Percentiles rank a stretch among this genome's conserved stretches.
phyloP scores from a whole-genome alignment of 2,888 invertebrate species.

The Tetragonula carbonaria region DNA sequence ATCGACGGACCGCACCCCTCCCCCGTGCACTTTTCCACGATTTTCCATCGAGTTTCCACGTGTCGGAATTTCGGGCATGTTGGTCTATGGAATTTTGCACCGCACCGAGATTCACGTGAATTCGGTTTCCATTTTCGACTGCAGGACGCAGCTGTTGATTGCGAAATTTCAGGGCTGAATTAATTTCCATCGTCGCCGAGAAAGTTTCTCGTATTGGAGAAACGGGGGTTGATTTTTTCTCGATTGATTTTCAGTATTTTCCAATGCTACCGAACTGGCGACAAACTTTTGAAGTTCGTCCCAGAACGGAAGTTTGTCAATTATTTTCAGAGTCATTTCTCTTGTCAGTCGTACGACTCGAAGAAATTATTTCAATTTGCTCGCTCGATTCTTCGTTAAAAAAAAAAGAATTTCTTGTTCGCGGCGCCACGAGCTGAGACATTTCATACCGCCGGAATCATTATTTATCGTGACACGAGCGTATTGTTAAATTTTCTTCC shows the following conservation, averaged over 20 bases:
- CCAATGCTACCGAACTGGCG: neutral
- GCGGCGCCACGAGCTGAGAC: neutral
- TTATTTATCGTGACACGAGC: conserved; percentile 20
- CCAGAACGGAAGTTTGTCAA: too few species aligned
- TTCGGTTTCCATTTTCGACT: neutral
- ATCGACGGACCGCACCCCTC: neutral
- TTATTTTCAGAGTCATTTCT: neutral
- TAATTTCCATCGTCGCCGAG: neutral
- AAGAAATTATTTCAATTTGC: neutral
- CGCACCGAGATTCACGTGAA: neutral
- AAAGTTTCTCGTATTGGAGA: too few species aligned
- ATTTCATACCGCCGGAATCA: neutral
- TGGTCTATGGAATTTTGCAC: conserved; percentile 14
- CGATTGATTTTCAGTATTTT: neutral
- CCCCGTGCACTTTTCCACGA: conserved; percentile 1
- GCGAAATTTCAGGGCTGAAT: neutral
- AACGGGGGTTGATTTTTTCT: too few species aligned
- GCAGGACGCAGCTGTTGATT: neutral
- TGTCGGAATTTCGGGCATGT: conserved; percentile 24
- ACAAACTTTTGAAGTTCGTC: too few species aligned
- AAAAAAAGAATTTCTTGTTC: too few species aligned
- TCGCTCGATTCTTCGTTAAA: neutral
- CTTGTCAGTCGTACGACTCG: neutral
- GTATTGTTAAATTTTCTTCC: conserved; percentile 18
- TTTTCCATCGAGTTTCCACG: conserved; percentile 16